A percentile compares a stretch with the other conserved stretches of the same genome.
Evolutionary conservation across 2,888 invertebrate genomes (phyloP).

Genomic region (Clivina fossor): DNA sequence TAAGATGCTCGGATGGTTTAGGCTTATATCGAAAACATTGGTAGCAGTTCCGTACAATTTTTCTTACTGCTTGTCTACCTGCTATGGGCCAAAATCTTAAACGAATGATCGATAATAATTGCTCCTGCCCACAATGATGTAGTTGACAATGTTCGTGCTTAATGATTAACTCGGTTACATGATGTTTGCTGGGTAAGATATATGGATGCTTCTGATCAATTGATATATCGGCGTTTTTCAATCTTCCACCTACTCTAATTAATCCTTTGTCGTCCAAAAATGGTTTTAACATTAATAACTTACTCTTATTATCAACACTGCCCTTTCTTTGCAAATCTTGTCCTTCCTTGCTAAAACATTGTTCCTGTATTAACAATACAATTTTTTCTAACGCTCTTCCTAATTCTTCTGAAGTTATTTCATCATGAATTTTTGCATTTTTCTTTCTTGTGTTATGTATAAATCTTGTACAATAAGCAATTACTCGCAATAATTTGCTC

Average conservation of each 20-base stretch:
- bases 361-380: too few relatives aligned
- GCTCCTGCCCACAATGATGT: conserved; percentile 20
- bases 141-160: background rate
- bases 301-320: conserved; percentile 15
- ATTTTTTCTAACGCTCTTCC: too few relatives aligned
- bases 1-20: conserved; percentile 1
- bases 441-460: background rate
- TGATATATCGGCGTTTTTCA: conserved; percentile 1
- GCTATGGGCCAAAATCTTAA: conserved; percentile 35
- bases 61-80: conserved; percentile 10
- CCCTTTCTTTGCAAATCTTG: too few relatives aligned
- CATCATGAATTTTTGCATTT: background rate
- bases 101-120: conserved; percentile 36
- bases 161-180: conserved; percentile 21
- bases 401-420: too few relatives aligned
- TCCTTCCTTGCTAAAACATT: too few relatives aligned
- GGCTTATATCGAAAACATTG: conserved; percentile 6
- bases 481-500: conserved; percentile 1
- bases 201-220: conserved; percentile 15
- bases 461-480: conserved; percentile 10
- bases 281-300: conserved; percentile 2
- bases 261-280: conserved; percentile 14
- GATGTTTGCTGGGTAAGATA: conserved; percentile 18
- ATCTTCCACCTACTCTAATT: conserved; percentile 20
- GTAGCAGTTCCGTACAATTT: conserved; percentile 1